phyloP scores from a whole-genome alignment of 37 sponge, comb jelly and placozoan genomes.

The Geodia barretti region DNA sequence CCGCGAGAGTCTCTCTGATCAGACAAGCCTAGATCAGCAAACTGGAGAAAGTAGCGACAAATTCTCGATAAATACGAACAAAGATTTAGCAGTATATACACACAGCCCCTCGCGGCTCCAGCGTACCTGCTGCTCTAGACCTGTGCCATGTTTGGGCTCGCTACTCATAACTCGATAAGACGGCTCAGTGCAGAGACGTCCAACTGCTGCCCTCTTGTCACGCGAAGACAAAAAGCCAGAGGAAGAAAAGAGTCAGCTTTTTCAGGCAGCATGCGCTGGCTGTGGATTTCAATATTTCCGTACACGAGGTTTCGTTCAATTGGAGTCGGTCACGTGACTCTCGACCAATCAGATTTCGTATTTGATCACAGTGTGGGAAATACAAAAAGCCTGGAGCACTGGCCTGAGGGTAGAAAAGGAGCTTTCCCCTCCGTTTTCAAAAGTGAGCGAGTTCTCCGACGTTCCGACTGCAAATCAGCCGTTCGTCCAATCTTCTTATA shows the following conservation, averaged over 20 bases:
- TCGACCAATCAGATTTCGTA: constrained; percentile 28
- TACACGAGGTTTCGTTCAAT: constrained; percentile 21
- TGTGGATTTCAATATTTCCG: background rate
- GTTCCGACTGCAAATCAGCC: background rate
- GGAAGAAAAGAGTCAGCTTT: background rate
- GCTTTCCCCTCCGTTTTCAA: background rate
- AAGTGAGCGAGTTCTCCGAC: background rate
- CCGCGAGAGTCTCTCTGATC: constrained; percentile 19
- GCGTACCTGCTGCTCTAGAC: constrained; percentile 99
- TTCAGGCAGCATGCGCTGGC: background rate
- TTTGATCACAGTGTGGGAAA: constrained; percentile 16
- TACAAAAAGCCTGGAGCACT: constrained; percentile 17
- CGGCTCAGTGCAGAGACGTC: background rate
- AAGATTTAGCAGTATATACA: constrained; percentile 3
- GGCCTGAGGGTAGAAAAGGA: constrained; percentile 1
- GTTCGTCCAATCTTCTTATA: background rate
- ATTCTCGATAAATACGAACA: background rate
- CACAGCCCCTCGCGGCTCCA: background rate
- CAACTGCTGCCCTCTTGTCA: constrained; percentile 7
- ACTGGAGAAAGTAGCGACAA: constrained; percentile 26
- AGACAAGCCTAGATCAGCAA: constrained; percentile 98
- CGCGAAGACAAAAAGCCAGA: background rate
- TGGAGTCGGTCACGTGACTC: constrained; percentile 10
- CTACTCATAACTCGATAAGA: constrained; percentile 75
- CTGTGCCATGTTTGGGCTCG: constrained; percentile 84